Evolutionary conservation across 2,113 vertebrate species (phyloP).

Genomic region (Calyptommatus sinebrachiatus): DNA sequence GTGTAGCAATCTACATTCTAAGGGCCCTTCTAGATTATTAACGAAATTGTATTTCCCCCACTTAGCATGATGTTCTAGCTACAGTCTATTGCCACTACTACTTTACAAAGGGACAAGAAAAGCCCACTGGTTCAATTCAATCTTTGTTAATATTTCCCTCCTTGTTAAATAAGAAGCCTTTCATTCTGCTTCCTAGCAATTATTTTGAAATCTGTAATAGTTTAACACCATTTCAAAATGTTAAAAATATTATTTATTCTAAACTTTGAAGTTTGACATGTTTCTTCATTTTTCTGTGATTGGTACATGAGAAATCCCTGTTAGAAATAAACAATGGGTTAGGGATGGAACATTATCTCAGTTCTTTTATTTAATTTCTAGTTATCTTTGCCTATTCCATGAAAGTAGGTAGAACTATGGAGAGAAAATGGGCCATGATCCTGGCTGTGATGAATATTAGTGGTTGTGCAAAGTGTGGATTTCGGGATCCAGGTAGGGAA

Average conservation of each 20-base stretch:
- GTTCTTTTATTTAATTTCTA: no score
- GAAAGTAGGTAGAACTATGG: not conserved
- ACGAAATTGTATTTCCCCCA: slow-evolving; percentile 8
- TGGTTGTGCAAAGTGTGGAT: no score
- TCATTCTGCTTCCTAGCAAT: not conserved
- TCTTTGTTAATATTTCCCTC: no score
- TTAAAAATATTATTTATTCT: no score
- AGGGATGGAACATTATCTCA: not conserved
- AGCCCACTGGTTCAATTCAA: not conserved
- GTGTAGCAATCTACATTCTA: slow-evolving; percentile 14
- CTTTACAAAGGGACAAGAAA: not conserved
- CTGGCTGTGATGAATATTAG: no score
- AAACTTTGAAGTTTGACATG: not conserved
- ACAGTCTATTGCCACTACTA: not conserved
- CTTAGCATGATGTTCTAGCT: slow-evolving; percentile 12
- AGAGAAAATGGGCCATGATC: not conserved
- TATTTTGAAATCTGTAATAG: not conserved
- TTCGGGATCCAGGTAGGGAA: no score
- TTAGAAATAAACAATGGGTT: not conserved
- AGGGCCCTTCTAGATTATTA: slow-evolving; percentile 17
- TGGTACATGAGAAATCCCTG: not conserved
- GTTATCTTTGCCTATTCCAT: no score
- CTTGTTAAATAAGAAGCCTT: not conserved
- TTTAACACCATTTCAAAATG: not conserved
- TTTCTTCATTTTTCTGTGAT: not conserved